A percentile compares a stretch with the other conserved stretches of the same genome.
phyloP scores from a whole-genome alignment of 2,113 vertebrate genomes.

The Drymodes brunneopygia region DNA sequence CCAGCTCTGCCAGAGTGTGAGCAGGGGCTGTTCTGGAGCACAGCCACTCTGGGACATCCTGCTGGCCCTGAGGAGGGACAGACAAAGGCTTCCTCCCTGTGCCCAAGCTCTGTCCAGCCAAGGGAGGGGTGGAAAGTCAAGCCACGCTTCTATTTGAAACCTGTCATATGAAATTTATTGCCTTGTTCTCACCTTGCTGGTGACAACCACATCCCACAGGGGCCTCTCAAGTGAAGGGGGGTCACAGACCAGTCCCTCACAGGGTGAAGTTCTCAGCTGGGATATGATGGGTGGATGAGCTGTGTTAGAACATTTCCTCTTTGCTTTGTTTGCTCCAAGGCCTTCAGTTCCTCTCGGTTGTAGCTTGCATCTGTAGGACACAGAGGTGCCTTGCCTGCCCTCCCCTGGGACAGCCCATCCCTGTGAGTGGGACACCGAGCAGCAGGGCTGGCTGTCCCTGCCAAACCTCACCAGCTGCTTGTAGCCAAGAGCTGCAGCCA shows the following conservation, averaged over 20 bases:
- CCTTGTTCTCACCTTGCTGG: background rate
- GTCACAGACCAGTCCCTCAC: background rate
- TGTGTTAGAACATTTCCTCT: background rate
- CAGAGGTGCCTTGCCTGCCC: background rate
- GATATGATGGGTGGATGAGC: background rate
- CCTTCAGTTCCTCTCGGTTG: background rate
- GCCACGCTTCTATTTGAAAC: background rate
- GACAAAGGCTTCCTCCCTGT: background rate
- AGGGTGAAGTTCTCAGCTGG: background rate
- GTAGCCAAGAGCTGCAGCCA: background rate
- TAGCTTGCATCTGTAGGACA: background rate
- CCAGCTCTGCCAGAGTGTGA: background rate
- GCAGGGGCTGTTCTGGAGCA: background rate
- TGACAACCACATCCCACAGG: background rate
- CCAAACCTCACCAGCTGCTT: background rate
- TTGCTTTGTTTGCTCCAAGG: background rate
- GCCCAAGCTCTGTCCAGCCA: background rate
- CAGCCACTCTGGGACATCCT: background rate
- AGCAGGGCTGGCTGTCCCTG: background rate
- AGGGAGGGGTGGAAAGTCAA: background rate
- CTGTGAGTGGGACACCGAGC: rapidly evolving
- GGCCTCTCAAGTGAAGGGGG: background rate
- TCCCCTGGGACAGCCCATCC: background rate
- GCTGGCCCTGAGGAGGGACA: background rate
- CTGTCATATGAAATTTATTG: background rate